Evolutionary conservation across 2,888 invertebrate species (phyloP).

Genomic region (Lepidochrysops patricia): DNA sequence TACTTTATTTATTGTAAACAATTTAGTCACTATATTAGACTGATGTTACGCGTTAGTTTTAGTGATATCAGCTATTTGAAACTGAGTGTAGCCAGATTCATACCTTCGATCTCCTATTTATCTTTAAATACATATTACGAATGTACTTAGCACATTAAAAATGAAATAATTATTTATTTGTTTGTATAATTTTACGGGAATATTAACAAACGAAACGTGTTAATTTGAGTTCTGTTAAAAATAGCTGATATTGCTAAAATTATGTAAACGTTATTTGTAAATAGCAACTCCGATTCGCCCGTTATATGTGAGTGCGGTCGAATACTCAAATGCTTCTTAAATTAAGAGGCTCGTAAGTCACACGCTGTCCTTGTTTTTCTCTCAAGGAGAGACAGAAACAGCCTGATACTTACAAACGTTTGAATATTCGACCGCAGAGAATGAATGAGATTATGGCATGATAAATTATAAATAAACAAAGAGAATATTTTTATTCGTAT

Average conservation of each 20-base stretch:
- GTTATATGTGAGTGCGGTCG: slow-evolving; percentile 3
- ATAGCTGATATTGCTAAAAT: neutral
- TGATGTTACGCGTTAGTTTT: slow-evolving; percentile 57
- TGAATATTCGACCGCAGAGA: slow-evolving; percentile 51
- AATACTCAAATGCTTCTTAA: neutral
- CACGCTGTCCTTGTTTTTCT: neutral
- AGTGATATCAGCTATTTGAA: slow-evolving; percentile 31
- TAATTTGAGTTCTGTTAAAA: slow-evolving; percentile 21
- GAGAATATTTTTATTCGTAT: slow-evolving; percentile 56
- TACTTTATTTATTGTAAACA: slow-evolving; percentile 30
- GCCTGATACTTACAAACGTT: slow-evolving; percentile 18
- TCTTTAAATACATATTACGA: neutral
- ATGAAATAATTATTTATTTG: neutral
- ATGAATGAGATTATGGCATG: slow-evolving; percentile 57
- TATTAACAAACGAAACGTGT: neutral
- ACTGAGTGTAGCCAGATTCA: neutral
- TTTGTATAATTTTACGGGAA: no score
- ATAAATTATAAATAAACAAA: slow-evolving; percentile 68
- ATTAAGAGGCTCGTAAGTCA: neutral
- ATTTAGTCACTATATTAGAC: slow-evolving; percentile 63
- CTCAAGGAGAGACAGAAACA: neutral
- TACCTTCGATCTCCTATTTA: slow-evolving; percentile 20
- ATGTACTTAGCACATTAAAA: slow-evolving; percentile 2
- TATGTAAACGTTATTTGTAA: slow-evolving; percentile 7
- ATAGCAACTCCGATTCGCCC: slow-evolving; percentile 10